Percentiles rank a stretch among this genome's conserved stretches.
These are phyloP conservation scores for Sylvia borin DNA, from an alignment of 2,797 vertebrate species.

Conservation along the genomic window DNA sequence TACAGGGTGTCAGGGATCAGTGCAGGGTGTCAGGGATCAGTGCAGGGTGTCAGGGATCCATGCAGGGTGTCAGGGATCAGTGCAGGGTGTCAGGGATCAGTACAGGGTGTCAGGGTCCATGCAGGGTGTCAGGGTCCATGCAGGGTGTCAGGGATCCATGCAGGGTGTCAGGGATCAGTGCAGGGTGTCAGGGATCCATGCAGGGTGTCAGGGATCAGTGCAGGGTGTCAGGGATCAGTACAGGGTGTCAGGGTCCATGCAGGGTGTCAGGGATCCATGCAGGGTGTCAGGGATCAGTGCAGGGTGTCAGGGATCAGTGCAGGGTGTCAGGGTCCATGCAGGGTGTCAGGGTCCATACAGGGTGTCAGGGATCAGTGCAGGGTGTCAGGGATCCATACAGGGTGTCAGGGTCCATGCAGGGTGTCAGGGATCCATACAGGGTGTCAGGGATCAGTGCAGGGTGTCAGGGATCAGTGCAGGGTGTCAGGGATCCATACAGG, in stretches of 20 bases:
- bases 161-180: not conserved
- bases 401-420: not conserved
- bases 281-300: no score
- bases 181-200: not conserved
- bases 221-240: not conserved
- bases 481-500: not conserved
- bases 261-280: not conserved
- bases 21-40: not conserved
- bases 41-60: not conserved
- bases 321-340: not conserved
- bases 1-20: no score
- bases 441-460: no score
- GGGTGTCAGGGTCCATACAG: no score
- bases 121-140: not conserved
- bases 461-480: not conserved
- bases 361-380: no score
- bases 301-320: not conserved
- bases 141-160: not conserved
- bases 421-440: not conserved
- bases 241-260: not conserved
- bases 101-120: not conserved
- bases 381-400: not conserved
- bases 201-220: no score
- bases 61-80: not conserved
- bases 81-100: not conserved